A percentile compares a stretch with the other conserved stretches of the same genome.
phyloP scores from a whole-genome alignment of 2,113 vertebrate genomes.

The Cichladusa arquata region DNA sequence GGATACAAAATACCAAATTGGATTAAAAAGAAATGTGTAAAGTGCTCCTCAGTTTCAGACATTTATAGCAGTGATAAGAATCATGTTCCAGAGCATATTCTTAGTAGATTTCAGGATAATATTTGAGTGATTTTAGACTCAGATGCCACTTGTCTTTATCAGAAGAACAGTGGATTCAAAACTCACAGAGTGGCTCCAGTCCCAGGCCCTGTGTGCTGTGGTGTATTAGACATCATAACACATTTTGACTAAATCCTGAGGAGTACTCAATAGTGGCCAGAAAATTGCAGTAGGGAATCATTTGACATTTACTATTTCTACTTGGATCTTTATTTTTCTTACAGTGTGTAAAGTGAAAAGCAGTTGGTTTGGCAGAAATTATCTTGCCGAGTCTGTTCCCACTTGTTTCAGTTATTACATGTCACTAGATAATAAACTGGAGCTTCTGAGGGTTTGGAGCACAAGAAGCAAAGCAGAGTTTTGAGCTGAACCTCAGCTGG shows the following conservation, averaged over 20 bases:
- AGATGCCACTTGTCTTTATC: not conserved
- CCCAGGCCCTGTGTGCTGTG: not conserved
- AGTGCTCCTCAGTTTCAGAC: not conserved
- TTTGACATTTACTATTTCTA: not conserved
- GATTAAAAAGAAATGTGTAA: not conserved
- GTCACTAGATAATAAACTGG: not conserved
- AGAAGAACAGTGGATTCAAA: not conserved
- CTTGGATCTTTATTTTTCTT: not conserved
- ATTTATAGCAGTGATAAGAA: not conserved
- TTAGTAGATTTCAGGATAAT: not conserved
- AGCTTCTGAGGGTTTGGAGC: not conserved
- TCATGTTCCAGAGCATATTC: not conserved
- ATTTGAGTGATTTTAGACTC: not conserved
- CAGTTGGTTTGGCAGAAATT: not conserved
- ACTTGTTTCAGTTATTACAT: not conserved
- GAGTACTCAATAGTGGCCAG: not conserved
- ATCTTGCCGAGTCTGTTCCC: not conserved
- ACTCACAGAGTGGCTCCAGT: rapidly evolving
- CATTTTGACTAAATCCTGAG: not conserved
- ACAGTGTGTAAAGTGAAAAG: not conserved
- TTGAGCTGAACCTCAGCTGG: not conserved
- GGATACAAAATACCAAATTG: not conserved
- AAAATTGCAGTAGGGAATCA: not conserved
- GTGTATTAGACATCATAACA: not conserved
- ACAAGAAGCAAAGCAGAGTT: not conserved